These are phyloP conservation scores for Ashinkailepas kermadecensis DNA, from an alignment of 2,888 invertebrate genomes.

Conservation along the genomic window DNA sequence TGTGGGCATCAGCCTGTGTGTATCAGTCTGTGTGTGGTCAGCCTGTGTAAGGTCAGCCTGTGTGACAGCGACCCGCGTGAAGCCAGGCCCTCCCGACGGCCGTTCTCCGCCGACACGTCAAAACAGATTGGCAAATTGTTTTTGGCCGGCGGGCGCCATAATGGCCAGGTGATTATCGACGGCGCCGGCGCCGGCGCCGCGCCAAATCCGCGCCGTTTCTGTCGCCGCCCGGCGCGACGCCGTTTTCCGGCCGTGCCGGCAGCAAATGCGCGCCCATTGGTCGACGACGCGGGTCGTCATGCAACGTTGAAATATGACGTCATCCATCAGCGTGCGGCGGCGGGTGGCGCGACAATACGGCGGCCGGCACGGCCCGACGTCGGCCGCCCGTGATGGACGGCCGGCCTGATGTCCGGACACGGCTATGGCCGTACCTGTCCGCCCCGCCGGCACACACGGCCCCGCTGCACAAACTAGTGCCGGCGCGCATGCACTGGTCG, in stretches of 20 bases:
- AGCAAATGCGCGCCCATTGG: conserved; percentile 8
- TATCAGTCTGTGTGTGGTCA: no score
- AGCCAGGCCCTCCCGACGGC: background rate
- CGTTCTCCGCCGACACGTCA: background rate
- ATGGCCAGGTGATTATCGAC: background rate
- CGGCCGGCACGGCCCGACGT: background rate
- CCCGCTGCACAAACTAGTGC: no score
- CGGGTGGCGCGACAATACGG: background rate
- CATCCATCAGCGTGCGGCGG: background rate
- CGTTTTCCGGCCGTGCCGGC: background rate
- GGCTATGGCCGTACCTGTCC: background rate
- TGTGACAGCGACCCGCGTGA: no score
- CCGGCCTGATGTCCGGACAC: background rate
- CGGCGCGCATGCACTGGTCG: no score
- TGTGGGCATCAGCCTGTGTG: no score
- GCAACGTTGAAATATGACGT: conserved; percentile 1
- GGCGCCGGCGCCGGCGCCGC: background rate
- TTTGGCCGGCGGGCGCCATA: background rate
- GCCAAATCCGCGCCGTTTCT: background rate
- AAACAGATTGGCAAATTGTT: background rate
- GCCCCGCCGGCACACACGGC: no score
- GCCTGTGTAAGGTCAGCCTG: no score
- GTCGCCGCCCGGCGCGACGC: background rate
- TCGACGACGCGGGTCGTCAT: background rate
- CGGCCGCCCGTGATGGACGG: background rate